A percentile compares a stretch with the other conserved stretches of the same genome.
Conservation (phyloP, 2,888 invertebrate species). For the Candidula unifasciata region DNA sequence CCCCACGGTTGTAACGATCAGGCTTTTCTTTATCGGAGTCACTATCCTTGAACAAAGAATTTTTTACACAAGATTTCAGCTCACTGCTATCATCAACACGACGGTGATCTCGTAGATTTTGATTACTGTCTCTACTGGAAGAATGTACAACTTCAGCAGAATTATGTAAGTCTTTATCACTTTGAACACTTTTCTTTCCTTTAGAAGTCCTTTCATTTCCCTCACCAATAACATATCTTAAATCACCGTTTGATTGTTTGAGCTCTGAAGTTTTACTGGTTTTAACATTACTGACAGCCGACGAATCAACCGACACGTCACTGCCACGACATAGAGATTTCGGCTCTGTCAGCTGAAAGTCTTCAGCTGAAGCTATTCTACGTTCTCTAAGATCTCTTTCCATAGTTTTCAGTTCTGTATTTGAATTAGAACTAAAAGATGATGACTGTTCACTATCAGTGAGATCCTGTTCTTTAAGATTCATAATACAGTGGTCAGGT, state of each 20-base stretch:
- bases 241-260: background rate
- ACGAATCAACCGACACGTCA: background rate
- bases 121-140: background rate
- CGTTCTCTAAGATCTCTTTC: background rate
- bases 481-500: slow-evolving; percentile 43
- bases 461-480: slow-evolving; percentile 44
- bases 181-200: background rate
- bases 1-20: background rate
- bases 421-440: background rate
- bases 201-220: background rate
- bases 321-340: background rate
- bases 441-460: slow-evolving; percentile 5
- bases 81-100: background rate
- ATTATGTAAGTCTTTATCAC: background rate
- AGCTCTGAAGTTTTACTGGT: background rate
- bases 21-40: background rate
- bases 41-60: background rate
- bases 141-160: background rate
- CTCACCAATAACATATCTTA: background rate
- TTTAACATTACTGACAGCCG: background rate
- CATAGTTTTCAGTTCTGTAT: background rate
- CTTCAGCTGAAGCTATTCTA: background rate
- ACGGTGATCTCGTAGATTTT: slow-evolving; percentile 7
- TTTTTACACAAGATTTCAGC: slow-evolving; percentile 4
- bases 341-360: slow-evolving; percentile 16